Evolutionary conservation across 2,113 vertebrate genomes (phyloP).

Genomic region (Penelope pileata): DNA sequence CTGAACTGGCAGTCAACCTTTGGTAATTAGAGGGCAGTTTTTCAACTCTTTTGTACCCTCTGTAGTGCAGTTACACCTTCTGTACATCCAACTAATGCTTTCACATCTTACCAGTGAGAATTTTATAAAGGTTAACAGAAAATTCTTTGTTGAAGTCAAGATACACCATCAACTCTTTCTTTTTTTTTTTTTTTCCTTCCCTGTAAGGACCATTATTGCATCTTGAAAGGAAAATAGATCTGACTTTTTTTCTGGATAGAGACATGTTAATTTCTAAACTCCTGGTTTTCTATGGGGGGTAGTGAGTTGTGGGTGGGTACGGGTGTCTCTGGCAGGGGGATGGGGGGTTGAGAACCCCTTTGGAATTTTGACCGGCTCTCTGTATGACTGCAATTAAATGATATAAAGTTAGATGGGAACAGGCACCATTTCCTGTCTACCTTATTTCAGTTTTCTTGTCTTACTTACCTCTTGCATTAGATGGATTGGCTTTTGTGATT

Average conservation of each 20-base stretch:
- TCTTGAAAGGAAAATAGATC: not conserved
- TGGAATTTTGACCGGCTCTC: not conserved
- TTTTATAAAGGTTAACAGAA: not conserved
- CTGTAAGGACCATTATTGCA: not conserved
- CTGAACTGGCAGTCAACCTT: not conserved
- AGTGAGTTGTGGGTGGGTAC: no score
- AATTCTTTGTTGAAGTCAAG: not conserved
- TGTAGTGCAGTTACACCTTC: not conserved
- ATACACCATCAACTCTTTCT: not conserved
- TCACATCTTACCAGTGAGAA: not conserved
- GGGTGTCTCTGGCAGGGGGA: no score
- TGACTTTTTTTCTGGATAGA: not conserved
- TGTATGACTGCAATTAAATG: not conserved
- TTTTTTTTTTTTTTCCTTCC: no score
- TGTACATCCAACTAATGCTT: not conserved
- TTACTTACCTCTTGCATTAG: not conserved
- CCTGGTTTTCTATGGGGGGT: not conserved
- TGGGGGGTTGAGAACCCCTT: no score
- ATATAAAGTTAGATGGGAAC: not conserved
- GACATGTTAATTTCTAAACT: not conserved
- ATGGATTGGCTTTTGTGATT: not conserved
- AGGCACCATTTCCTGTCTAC: not conserved
- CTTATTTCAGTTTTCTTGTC: not conserved
- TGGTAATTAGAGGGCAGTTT: not conserved
- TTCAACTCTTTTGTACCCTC: not conserved